Evolutionary conservation across 1,140 invertebrate species (phyloP).

Genomic region (Elymnias hypermnestra): DNA sequence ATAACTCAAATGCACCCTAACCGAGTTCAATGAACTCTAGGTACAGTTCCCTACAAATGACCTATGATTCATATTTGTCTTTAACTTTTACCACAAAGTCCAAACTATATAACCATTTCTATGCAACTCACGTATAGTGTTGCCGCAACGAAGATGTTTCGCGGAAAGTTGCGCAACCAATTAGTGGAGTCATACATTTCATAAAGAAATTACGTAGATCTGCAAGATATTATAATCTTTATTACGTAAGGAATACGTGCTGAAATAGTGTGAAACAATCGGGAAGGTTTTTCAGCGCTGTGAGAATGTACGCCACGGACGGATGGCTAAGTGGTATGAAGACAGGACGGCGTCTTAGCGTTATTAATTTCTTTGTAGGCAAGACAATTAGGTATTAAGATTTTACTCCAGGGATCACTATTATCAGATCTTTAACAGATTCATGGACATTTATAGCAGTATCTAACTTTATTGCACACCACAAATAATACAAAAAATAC

Average conservation of each 20-base stretch:
- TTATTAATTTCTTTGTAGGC: constrained; percentile 44
- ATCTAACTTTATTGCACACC: too few relatives aligned
- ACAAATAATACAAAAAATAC: too few relatives aligned
- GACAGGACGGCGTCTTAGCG: constrained; percentile 37
- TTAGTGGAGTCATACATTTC: constrained; percentile 37
- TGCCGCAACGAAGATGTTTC: constrained; percentile 47
- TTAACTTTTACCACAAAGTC: constrained; percentile 8
- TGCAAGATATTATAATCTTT: constrained; percentile 25
- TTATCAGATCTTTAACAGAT: too few relatives aligned
- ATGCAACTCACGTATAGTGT: constrained; percentile 40
- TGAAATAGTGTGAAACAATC: constrained; percentile 24
- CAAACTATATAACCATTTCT: constrained; percentile 20
- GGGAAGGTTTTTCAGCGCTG: constrained; percentile 11
- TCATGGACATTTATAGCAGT: too few relatives aligned
- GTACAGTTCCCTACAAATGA: constrained; percentile 23
- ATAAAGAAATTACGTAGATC: constrained; percentile 22
- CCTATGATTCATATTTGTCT: constrained; percentile 26
- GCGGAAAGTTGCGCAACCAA: constrained; percentile 61
- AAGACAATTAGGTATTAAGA: too few relatives aligned
- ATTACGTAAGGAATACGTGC: constrained; percentile 20
- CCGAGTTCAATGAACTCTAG: constrained; percentile 18
- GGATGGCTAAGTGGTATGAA: constrained; percentile 52
- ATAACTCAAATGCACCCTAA: constrained; percentile 29
- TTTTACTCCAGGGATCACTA: too few relatives aligned
- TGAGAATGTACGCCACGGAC: constrained; percentile 42